These are phyloP conservation scores for Danaus chrysippus DNA, from an alignment of 2,888 invertebrate genomes.

Conservation along the genomic window DNA sequence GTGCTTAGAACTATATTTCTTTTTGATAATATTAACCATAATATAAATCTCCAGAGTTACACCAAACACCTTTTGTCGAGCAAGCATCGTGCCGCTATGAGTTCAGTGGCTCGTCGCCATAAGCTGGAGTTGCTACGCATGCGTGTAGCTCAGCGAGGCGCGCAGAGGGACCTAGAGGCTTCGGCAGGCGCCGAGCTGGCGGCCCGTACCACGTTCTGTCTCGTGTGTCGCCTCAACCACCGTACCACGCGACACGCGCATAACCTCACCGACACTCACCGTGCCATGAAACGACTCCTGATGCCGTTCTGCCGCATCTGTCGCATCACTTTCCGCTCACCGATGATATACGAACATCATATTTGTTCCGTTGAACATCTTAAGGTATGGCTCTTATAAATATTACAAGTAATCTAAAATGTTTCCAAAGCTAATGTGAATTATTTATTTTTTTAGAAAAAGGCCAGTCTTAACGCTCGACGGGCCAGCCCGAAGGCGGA, in stretches of 20 bases:
- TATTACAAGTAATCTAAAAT: not conserved
- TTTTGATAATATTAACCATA: not conserved
- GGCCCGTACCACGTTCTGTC: constrained; percentile 83
- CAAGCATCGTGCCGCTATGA: constrained; percentile 86
- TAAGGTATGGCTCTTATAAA: constrained; percentile 74
- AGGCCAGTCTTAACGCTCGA: constrained; percentile 56
- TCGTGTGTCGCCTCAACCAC: constrained; percentile 86
- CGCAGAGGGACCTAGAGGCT: constrained; percentile 88
- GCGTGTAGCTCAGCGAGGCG: constrained; percentile 88
- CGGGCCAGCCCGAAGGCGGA: constrained; percentile 78
- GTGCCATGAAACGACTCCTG: constrained; percentile 90
- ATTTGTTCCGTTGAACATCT: constrained; percentile 89
- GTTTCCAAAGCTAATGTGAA: not conserved
- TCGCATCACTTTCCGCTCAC: constrained; percentile 87
- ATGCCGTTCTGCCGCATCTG: constrained; percentile 90
- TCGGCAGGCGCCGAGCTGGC: constrained; percentile 81
- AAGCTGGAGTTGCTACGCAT: constrained; percentile 86
- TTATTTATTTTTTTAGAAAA: constrained; percentile 44
- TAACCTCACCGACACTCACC: constrained; percentile 88
- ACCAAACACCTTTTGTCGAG: constrained; percentile 85
- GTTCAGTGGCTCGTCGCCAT: constrained; percentile 85
- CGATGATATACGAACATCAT: constrained; percentile 92
- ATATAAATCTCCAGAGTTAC: constrained; percentile 77
- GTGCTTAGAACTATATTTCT: no score
- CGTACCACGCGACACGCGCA: constrained; percentile 87